phyloP scores from a whole-genome alignment of 2,113 vertebrate species.

The Clarias macrocephalus region DNA sequence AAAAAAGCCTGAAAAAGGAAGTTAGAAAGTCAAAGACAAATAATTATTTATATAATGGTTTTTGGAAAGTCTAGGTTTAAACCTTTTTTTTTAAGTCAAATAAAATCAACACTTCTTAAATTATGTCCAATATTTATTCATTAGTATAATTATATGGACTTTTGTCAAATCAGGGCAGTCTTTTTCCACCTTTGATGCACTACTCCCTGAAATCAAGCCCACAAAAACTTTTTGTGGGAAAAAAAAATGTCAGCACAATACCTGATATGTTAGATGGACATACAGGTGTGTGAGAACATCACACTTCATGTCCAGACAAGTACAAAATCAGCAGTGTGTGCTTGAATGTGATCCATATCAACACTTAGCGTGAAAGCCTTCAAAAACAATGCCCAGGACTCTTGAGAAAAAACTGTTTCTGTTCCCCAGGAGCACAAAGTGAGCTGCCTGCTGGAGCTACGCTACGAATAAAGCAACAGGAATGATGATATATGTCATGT shows the following conservation, averaged over 20 bases:
- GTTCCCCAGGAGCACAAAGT: not conserved
- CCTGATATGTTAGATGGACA: not conserved
- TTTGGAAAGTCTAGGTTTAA: no score
- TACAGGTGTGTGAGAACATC: not conserved
- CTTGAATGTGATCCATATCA: not conserved
- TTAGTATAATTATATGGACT: not conserved
- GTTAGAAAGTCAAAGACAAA: not conserved
- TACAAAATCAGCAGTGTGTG: not conserved
- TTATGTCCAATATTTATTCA: not conserved
- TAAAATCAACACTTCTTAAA: no score
- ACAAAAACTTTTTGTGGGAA: not conserved
- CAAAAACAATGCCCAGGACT: not conserved
- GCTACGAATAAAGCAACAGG: slow-evolving; percentile 3
- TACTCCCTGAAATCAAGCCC: not conserved
- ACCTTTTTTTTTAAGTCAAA: no score
- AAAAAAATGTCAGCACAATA: not conserved
- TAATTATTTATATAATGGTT: no score
- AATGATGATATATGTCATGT: not conserved
- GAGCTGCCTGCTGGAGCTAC: not conserved
- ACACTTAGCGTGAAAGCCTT: not conserved
- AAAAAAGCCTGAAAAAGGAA: not conserved
- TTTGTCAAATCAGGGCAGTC: not conserved
- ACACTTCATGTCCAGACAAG: slow-evolving; percentile 3
- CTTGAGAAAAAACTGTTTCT: slow-evolving; percentile 6
- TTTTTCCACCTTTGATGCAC: not conserved